Conservation (phyloP, 1,140 invertebrate species). For the Laodelphax striatellus region DNA sequence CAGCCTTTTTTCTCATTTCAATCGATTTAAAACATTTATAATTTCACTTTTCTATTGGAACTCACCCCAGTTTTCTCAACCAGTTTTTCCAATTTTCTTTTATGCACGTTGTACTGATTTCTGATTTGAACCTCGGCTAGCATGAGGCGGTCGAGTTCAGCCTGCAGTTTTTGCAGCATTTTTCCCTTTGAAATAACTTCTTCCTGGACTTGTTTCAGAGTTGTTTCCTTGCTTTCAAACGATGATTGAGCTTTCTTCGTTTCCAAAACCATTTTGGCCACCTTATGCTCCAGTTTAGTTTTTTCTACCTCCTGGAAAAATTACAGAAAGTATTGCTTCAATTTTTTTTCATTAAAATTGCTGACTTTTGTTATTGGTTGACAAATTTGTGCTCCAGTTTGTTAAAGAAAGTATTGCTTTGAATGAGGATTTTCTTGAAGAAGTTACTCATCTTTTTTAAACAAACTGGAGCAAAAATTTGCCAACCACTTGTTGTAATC, state of each 20-base stretch:
- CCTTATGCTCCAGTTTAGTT: background rate
- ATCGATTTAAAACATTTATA: too few relatives aligned
- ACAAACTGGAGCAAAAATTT: too few relatives aligned
- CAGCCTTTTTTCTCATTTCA: too few relatives aligned
- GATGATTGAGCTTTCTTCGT: constrained; percentile 6
- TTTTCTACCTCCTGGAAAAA: constrained; percentile 4
- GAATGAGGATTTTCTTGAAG: too few relatives aligned
- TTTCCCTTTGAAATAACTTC: background rate
- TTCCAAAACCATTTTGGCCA: constrained; percentile 4
- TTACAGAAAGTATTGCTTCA: too few relatives aligned
- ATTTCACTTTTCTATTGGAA: background rate
- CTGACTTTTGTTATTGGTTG: too few relatives aligned
- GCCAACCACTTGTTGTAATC: too few relatives aligned
- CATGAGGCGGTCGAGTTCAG: background rate
- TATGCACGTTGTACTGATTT: background rate
- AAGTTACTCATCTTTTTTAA: too few relatives aligned
- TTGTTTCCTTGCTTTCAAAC: background rate
- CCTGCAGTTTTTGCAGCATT: background rate
- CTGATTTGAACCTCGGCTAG: background rate
- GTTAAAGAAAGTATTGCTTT: too few relatives aligned
- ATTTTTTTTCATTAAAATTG: too few relatives aligned
- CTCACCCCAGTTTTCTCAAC: background rate
- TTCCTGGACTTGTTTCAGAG: background rate
- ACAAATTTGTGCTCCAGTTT: too few relatives aligned
- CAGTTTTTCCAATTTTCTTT: background rate